Percentiles rank a stretch among this genome's conserved stretches.
phyloP scores from a whole-genome alignment of 2,113 vertebrate species.

The Mesocricetus auratus region DNA sequence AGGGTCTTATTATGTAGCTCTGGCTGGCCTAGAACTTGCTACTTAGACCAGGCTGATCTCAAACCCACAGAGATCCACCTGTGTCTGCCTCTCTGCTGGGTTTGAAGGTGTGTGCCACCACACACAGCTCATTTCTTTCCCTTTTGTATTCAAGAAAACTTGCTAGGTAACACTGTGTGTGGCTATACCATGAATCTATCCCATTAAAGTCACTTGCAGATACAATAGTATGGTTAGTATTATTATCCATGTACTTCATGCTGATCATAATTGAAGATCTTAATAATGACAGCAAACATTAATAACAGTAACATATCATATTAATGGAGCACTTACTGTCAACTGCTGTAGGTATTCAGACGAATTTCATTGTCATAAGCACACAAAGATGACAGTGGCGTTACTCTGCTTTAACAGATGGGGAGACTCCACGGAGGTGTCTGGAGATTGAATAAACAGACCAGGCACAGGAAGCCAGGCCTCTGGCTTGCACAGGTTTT shows the following conservation, averaged over 20 bases:
- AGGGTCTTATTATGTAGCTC: background rate
- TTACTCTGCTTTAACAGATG: background rate
- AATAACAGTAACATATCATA: background rate
- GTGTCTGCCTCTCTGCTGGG: background rate
- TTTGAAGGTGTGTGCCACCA: background rate
- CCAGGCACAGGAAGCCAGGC: conserved; percentile 3
- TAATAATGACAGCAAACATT: background rate
- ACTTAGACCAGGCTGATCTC: background rate
- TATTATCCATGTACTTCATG: background rate
- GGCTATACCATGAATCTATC: background rate
- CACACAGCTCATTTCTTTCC: background rate
- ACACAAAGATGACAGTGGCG: background rate
- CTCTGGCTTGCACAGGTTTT: background rate
- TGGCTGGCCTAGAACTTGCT: background rate
- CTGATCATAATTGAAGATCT: background rate
- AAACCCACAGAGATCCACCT: background rate
- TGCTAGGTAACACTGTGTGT: background rate
- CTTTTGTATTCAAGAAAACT: background rate
- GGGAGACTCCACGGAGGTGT: background rate
- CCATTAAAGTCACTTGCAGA: background rate
- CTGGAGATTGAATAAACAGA: conserved; percentile 1
- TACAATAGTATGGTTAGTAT: background rate
- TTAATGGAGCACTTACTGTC: conserved; percentile 7
- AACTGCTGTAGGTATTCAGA: background rate
- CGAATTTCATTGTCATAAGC: background rate